Conservation (phyloP, 2,888 invertebrate species). For the Tiliacea aurago region DNA sequence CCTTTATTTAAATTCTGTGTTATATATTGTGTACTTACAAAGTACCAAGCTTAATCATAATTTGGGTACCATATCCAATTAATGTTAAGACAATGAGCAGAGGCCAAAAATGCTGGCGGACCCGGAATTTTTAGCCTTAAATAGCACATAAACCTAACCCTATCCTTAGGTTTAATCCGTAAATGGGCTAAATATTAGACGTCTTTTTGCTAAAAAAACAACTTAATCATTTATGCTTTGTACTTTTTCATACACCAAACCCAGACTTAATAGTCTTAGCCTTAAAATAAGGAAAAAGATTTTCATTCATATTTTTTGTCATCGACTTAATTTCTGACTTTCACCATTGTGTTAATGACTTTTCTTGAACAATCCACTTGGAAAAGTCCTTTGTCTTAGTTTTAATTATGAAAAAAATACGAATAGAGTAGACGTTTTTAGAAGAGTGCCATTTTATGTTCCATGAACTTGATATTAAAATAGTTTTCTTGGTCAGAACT, state of each 20-base stretch:
- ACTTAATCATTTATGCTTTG: background rate
- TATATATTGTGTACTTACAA: background rate
- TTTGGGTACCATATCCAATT: conserved; percentile 10
- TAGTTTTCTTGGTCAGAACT: background rate
- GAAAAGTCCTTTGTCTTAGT: conserved; percentile 41
- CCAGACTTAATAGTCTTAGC: background rate
- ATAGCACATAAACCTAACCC: too few species aligned
- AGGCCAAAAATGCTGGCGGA: background rate
- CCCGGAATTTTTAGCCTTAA: too few species aligned
- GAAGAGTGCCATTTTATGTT: conserved; percentile 1
- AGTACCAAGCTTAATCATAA: background rate
- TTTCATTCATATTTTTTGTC: conserved; percentile 19
- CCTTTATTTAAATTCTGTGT: conserved; percentile 8
- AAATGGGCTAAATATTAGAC: background rate
- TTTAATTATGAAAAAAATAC: conserved; percentile 40
- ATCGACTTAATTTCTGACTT: conserved; percentile 10
- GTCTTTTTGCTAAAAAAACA: background rate
- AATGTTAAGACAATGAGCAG: conserved; percentile 10
- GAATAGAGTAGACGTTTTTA: conserved; percentile 2
- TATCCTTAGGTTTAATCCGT: background rate
- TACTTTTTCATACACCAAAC: background rate
- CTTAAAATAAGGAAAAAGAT: conserved; percentile 27
- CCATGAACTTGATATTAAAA: background rate
- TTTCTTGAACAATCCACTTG: conserved; percentile 43
- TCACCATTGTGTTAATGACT: conserved; percentile 37